Base-by-base conservation (phyloP, 2,888 invertebrate genomes). In the Apantesis nais region DNA sequence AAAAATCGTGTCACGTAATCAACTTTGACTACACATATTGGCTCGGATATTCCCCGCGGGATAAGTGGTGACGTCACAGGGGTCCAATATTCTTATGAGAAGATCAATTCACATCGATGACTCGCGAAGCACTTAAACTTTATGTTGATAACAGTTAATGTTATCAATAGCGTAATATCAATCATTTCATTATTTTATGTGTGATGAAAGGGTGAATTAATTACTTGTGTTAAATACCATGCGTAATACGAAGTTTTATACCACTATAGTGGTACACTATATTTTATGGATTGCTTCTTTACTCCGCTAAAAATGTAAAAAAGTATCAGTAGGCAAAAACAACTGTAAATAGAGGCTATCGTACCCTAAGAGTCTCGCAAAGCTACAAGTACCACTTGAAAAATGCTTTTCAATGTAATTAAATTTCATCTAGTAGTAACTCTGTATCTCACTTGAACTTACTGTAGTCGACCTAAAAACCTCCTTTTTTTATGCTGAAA, bases 1-100 rank as follows among this genome's bases (percentile, higher is more conserved):
- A 85, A 83, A 88, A 92, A 90, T 90, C 89, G 87, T 90, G 86
- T 87, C 82, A 74, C 78, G 80, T 89, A 92, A 93, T 92, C 87
- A 88, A 90, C 84, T 90, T 92, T 88, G 84, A 85, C 83, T 86
- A 84, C 83, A 85, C 85, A 85, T 86, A 91, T 90, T 89, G 87
- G 84, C 86, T 89, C 86, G 85, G 79, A 76, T 73, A 80, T 78
- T 85, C 83, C 83, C 78, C 78, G 72, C 74, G 78, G 81, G 80
- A 77, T 74, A 66, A 74, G 78, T 76, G 74, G 70, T 72, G 70
- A 74, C 74, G 82, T 78, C 82, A 76, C 78, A 74, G 83, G 84
- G 84, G 84, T 80, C 81, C 85, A 86, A 86, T 86, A 82, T 78
- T 67, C 75, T 77, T 73, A 71, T 74, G 79, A 83, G 82, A 39